These are phyloP conservation scores for Epicauta chinensis DNA, from an alignment of 1,140 invertebrate species.

Conservation along the genomic window DNA sequence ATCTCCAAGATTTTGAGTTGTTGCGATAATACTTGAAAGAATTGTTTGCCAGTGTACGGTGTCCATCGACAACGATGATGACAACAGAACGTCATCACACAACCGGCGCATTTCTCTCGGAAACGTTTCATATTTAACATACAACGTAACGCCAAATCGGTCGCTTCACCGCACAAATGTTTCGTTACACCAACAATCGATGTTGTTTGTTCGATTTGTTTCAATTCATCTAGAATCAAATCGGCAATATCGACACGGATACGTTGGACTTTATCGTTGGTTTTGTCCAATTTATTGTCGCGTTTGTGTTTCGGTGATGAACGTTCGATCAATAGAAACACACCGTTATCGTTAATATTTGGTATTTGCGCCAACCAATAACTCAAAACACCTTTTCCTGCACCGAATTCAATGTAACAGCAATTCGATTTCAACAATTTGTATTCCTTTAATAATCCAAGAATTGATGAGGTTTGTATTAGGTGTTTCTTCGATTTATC, in stretches of 20 bases:
- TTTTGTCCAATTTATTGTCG: slow-evolving; percentile 60
- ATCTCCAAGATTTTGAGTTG: too few relatives aligned
- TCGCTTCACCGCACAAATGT: slow-evolving; percentile 80
- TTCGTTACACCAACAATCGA: slow-evolving; percentile 70
- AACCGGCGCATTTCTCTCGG: slow-evolving; percentile 47
- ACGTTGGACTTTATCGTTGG: slow-evolving; percentile 48
- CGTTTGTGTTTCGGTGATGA: slow-evolving; percentile 73
- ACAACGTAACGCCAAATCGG: slow-evolving; percentile 68
- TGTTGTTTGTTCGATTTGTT: slow-evolving; percentile 44
- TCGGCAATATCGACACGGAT: slow-evolving; percentile 69
- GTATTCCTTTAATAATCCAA: slow-evolving; percentile 54
- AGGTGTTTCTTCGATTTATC: slow-evolving; percentile 61
- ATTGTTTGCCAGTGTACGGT: slow-evolving; percentile 61
- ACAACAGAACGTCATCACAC: slow-evolving; percentile 78
- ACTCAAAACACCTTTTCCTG: slow-evolving; percentile 53
- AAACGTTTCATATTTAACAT: slow-evolving; percentile 43
- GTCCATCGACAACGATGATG: slow-evolving; percentile 74
- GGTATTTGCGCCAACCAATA: slow-evolving; percentile 63
- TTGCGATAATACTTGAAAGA: slow-evolving; percentile 48
- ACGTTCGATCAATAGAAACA: slow-evolving; percentile 68
- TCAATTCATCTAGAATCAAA: slow-evolving; percentile 55
- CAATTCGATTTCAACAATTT: slow-evolving; percentile 51
- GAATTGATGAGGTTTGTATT: slow-evolving; percentile 60
- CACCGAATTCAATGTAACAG: slow-evolving; percentile 79
- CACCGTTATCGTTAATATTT: slow-evolving; percentile 43